A percentile compares a stretch with the other conserved stretches of the same genome.
phyloP scores from a whole-genome alignment of 2,113 vertebrate species.

The Pogonocichla stellata region DNA sequence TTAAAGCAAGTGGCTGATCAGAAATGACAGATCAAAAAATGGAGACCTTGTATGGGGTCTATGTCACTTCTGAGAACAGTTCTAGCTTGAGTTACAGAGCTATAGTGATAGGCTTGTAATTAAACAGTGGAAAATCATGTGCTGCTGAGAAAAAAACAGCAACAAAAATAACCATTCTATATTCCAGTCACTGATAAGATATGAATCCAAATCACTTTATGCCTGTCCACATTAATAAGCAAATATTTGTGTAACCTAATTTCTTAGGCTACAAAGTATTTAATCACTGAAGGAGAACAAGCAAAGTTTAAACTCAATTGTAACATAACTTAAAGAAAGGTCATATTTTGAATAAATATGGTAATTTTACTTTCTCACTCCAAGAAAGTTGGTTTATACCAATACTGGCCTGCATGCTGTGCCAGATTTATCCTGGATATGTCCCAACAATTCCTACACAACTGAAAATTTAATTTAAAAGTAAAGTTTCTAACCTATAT shows the following conservation, averaged over 20 bases:
- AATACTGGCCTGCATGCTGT: not conserved
- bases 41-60: not conserved
- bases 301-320: not conserved
- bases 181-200: not conserved
- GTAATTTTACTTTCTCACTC: not conserved
- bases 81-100: not conserved
- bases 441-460: conserved; percentile 1
- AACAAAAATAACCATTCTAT: not conserved
- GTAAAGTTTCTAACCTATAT: conserved; percentile 71
- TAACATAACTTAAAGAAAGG: not conserved
- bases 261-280: not conserved
- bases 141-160: not conserved
- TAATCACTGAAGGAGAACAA: not conserved
- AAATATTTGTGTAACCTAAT: not conserved
- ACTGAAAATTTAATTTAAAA: conserved; percentile 32
- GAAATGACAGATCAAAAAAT: not conserved
- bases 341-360: not conserved
- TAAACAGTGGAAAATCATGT: not conserved
- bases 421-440: not conserved
- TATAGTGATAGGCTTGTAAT: not conserved
- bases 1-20: not conserved
- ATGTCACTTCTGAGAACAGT: not conserved
- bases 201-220: not conserved
- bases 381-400: not conserved
- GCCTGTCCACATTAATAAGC: not conserved